A percentile compares a stretch with the other conserved stretches of the same genome.
Evolutionary conservation across 2,797 vertebrate species (phyloP).

Genomic region (Benthosema pterotum): DNA sequence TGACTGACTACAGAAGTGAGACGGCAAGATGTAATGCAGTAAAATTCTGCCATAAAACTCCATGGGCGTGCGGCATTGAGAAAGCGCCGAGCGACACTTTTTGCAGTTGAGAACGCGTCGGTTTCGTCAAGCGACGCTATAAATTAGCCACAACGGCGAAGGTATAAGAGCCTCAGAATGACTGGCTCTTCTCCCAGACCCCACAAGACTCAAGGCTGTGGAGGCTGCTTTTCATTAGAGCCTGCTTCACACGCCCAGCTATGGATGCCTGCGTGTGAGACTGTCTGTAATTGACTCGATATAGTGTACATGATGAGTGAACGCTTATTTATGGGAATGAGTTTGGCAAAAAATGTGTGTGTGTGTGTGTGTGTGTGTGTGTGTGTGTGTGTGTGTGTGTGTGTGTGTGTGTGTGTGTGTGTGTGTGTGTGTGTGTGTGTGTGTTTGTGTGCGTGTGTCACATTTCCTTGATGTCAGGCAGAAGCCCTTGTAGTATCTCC

Average conservation of each 20-base stretch:
- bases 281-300: conserved; percentile 2
- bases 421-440: conserved; percentile 5
- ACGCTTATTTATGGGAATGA: conserved; percentile 22
- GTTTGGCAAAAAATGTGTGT: conserved; percentile 1
- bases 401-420: conserved; percentile 7
- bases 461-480: too few species aligned
- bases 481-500: too few species aligned
- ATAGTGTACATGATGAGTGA: conserved; percentile 3
- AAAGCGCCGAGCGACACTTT: too few species aligned
- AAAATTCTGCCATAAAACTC: too few species aligned
- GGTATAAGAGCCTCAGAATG: too few species aligned
- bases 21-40: too few species aligned
- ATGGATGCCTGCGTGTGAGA: conserved; percentile 6
- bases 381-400: conserved; percentile 4
- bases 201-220: conserved; percentile 7
- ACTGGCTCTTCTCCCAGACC: conserved; percentile 10
- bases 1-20: too few species aligned
- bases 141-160: too few species aligned
- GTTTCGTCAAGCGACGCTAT: too few species aligned
- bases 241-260: background rate
- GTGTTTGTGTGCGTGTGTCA: conserved; percentile 1
- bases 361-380: conserved; percentile 2
- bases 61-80: too few species aligned
- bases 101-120: too few species aligned
- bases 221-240: background rate